Evolutionary conservation across 2,113 vertebrate genomes (phyloP), one percentile per base, ranked within the genome.

Genomic region (Embiotoca jacksoni): DNA sequence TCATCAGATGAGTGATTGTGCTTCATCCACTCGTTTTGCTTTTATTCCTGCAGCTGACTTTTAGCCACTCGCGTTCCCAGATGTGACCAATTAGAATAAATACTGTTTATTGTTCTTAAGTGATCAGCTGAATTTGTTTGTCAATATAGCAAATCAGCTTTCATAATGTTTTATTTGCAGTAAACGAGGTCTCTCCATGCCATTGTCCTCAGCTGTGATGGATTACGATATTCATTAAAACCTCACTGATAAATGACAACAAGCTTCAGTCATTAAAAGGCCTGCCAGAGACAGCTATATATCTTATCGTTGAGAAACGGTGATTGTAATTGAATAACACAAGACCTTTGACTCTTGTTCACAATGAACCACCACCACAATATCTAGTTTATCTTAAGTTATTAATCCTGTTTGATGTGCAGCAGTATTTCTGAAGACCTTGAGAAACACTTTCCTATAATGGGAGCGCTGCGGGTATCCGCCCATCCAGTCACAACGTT

Each of bases 1-100:
- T 64, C 50, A 7, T 70, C 23, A 44, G 49, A 31, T 41, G 62
- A 80, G 49, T 55, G 62, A 68, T 59, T 60, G 63, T 1, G 30
- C 33, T 9, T 63, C 50, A 82, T 65, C 66, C n/a, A 4, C 47
- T 71, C n/a, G 9, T 60, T 81, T 68, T 33, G 6, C 32, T 72
- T 53, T 41, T 49, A 80, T 37, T 69, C 13, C 36, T 15, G 44
- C 33, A 39, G 47, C 68, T 0, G 44, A 31, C 23, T 50, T 72
- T 58, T 36, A 13, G 6, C 59, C 30, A 0, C 5, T 31, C 2
- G 0, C 36, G 15, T 56, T 49, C 5, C 68, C 80, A 78, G 50
- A 78, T 86, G 67, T 39, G 41, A 76, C 49, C 39, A 65, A 74
- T 86, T 69, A 88, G 1, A 72, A 64, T 66, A 66, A 75, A 84